Conservation (phyloP, 2,113 vertebrate genomes). For the Pituophis catenifer region DNA sequence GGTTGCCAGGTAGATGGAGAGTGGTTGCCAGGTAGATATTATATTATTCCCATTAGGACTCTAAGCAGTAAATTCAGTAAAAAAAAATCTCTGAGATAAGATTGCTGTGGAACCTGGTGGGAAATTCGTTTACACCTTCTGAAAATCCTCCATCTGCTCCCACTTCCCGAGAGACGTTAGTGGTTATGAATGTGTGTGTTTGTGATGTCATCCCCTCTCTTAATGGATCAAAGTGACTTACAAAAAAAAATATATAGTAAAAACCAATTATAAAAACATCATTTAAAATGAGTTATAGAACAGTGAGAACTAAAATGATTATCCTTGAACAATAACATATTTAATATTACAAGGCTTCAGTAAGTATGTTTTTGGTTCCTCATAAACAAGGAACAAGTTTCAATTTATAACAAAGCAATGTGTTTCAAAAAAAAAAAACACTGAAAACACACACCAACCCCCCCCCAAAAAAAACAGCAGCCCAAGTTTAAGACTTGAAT, state of each 20-base stretch:
- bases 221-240: background rate
- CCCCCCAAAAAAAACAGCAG: background rate
- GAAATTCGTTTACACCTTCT: background rate
- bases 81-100: background rate
- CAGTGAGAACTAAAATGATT: background rate
- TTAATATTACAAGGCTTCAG: background rate
- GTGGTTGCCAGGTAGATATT: background rate
- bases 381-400: background rate
- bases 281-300: background rate
- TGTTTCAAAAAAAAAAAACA: background rate
- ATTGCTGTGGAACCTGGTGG: background rate
- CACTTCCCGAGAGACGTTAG: background rate
- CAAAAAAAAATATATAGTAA: background rate
- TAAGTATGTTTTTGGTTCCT: background rate
- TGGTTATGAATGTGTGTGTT: background rate
- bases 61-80: background rate
- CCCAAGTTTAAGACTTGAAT: background rate
- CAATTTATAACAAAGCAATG: background rate
- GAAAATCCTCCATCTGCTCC: background rate
- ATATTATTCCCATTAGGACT: background rate
- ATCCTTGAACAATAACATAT: background rate
- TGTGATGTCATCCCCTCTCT: background rate
- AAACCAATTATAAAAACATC: background rate
- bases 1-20: background rate
- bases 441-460: too few species aligned